These are phyloP conservation scores for Astreopora myriophthalma DNA, from an alignment of 64 coral and sea anemone genomes.

Conservation along the genomic window DNA sequence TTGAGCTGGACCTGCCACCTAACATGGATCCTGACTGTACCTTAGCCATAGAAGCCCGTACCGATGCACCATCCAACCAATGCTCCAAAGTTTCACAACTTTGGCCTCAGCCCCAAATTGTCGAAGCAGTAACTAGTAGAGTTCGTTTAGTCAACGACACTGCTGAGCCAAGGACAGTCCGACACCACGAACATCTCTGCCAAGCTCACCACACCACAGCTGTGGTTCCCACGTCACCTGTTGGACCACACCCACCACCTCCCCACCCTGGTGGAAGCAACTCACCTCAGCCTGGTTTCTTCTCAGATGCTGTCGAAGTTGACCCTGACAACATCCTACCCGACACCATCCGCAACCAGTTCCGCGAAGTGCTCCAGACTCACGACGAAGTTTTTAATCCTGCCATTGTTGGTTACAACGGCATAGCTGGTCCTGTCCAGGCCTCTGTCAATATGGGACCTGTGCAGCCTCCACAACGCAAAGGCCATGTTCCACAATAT, in stretches of 20 bases:
- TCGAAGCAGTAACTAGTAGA: neutral
- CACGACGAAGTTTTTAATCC: constrained; percentile 18
- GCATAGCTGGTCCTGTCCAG: constrained; percentile 30
- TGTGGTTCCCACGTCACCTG: neutral
- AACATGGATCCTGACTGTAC: constrained; percentile 5
- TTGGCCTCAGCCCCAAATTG: constrained; percentile 24
- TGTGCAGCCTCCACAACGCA: constrained; percentile 49
- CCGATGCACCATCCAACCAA: neutral
- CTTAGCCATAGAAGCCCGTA: constrained; percentile 9
- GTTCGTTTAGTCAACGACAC: neutral
- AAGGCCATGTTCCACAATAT: constrained; percentile 52
- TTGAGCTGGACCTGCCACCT: neutral
- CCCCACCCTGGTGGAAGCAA: neutral
- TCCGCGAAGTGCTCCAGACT: neutral
- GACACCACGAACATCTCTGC: constrained; percentile 19
- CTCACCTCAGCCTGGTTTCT: neutral
- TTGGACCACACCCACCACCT: neutral
- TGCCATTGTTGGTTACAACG: constrained; percentile 12
- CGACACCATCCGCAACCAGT: neutral
- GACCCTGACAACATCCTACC: constrained; percentile 24
- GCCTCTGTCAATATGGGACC: constrained; percentile 40
- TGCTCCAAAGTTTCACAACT: neutral
- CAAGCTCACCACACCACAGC: neutral
- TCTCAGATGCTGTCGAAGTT: neutral
- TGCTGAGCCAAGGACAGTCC: neutral